Conservation (phyloP, 2,797 vertebrate species). For the Urocyon cinereoargenteus region DNA sequence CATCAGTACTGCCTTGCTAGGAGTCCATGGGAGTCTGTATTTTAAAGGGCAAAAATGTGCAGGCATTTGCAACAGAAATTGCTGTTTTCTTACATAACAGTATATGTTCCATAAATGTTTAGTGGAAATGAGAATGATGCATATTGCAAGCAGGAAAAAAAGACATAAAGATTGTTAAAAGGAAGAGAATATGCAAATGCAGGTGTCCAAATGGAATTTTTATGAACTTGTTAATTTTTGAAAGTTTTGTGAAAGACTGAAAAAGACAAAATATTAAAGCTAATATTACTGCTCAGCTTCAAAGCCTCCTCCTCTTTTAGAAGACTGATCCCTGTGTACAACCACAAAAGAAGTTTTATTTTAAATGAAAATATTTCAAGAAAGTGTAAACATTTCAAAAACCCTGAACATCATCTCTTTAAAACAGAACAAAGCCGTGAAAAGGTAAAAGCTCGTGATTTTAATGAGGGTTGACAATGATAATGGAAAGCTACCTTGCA, state of each 20-base stretch:
- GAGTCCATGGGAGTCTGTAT: neutral
- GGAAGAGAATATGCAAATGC: slow-evolving; percentile 31
- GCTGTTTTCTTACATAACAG: neutral
- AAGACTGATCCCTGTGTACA: neutral
- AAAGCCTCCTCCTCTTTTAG: neutral
- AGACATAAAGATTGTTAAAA: neutral
- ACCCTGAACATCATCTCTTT: slow-evolving; percentile 53
- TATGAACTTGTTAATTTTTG: slow-evolving; percentile 22
- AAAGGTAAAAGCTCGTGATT: slow-evolving; percentile 51
- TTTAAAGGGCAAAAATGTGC: slow-evolving; percentile 34
- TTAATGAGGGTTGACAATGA: slow-evolving; percentile 7
- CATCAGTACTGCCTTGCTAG: slow-evolving; percentile 6
- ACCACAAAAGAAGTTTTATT: slow-evolving; percentile 38
- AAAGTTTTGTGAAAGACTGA: slow-evolving; percentile 19
- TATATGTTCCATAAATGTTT: neutral
- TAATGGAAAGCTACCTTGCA: slow-evolving; percentile 45
- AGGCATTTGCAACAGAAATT: slow-evolving; percentile 22
- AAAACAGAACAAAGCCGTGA: slow-evolving; percentile 45
- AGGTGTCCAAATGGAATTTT: neutral
- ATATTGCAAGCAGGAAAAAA: neutral
- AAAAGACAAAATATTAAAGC: slow-evolving; percentile 48
- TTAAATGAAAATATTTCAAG: slow-evolving; percentile 57
- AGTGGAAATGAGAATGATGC: neutral
- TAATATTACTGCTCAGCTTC: slow-evolving; percentile 16
- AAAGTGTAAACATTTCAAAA: neutral